Evolutionary conservation across 92 coral and sea anemone species (phyloP).

Genomic region (Nematostella vectensis): DNA sequence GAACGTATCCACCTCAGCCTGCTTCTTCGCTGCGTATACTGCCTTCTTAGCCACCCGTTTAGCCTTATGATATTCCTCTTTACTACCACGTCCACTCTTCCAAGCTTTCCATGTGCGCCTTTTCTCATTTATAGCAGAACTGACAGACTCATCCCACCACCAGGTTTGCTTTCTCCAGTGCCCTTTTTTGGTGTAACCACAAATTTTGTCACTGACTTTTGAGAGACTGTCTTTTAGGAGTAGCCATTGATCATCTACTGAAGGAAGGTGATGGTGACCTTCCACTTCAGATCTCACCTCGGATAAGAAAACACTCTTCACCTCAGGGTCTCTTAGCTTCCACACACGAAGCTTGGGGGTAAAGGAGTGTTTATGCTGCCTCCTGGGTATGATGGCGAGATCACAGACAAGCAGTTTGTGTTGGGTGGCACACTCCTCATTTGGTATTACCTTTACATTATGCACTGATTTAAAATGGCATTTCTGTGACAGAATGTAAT

Average conservation of each 20-base stretch:
- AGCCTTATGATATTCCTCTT: slow-evolving; percentile 13
- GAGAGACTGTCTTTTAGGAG: slow-evolving; percentile 5
- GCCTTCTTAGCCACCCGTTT: slow-evolving; percentile 13
- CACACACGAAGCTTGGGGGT: slow-evolving; percentile 10
- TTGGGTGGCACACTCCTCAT: slow-evolving; percentile 23
- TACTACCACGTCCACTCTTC: slow-evolving; percentile 22
- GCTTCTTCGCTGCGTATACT: slow-evolving; percentile 6
- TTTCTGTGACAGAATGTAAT: slow-evolving; percentile 9
- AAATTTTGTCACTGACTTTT: slow-evolving; percentile 8
- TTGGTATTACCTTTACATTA: slow-evolving; percentile 12
- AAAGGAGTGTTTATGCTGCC: background rate
- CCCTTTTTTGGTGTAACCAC: slow-evolving; percentile 13
- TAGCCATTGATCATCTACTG: slow-evolving; percentile 16
- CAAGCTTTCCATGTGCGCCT: slow-evolving; percentile 18
- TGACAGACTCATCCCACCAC: slow-evolving; percentile 33
- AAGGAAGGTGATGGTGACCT: background rate
- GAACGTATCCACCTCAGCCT: slow-evolving; percentile 19
- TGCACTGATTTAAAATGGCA: slow-evolving; percentile 2
- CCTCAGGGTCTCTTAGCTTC: slow-evolving; percentile 20
- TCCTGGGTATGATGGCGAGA: background rate
- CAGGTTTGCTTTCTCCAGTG: slow-evolving; percentile 22
- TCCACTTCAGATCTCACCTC: background rate
- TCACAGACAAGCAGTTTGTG: slow-evolving; percentile 26
- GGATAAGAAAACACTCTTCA: too few relatives aligned
- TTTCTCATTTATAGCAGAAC: slow-evolving; percentile 13